Evolutionary conservation across 1,140 invertebrate species (phyloP).

Genomic region (Hetaerina americana): DNA sequence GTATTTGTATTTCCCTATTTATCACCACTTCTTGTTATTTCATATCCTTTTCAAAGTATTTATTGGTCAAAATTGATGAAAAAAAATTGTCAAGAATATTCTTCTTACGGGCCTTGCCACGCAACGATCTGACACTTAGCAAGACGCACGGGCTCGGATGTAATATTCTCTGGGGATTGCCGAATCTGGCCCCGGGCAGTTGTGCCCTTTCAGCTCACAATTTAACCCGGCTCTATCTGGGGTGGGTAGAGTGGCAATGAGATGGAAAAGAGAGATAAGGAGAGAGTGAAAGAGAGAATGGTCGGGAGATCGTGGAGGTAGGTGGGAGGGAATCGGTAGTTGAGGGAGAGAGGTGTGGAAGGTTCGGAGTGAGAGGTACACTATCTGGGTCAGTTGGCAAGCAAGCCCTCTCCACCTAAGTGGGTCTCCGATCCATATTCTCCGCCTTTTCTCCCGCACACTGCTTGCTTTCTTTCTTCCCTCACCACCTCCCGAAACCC

Average conservation of each 20-base stretch:
- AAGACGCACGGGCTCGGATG: background rate
- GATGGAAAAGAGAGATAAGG: too few species aligned
- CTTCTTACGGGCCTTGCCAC: too few species aligned
- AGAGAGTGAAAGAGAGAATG: background rate
- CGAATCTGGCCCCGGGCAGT: too few species aligned
- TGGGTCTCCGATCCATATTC: background rate
- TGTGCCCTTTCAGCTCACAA: too few species aligned
- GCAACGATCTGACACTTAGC: too few species aligned
- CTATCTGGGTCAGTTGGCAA: background rate
- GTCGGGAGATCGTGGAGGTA: background rate
- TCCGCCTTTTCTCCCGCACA: background rate
- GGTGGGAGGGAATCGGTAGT: background rate
- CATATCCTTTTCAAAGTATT: too few species aligned
- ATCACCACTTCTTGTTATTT: too few species aligned
- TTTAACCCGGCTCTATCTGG: too few species aligned
- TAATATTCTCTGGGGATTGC: background rate
- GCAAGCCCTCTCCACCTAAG: background rate
- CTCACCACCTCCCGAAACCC: background rate
- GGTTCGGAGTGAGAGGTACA: background rate
- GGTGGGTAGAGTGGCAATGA: too few species aligned
- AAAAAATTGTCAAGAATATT: background rate
- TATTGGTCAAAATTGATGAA: too few species aligned
- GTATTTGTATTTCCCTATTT: too few species aligned
- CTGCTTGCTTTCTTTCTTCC: background rate
- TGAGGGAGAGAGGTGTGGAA: background rate